Conservation (phyloP, 2,888 invertebrate genomes). For the Hipparchia sbordonii region DNA sequence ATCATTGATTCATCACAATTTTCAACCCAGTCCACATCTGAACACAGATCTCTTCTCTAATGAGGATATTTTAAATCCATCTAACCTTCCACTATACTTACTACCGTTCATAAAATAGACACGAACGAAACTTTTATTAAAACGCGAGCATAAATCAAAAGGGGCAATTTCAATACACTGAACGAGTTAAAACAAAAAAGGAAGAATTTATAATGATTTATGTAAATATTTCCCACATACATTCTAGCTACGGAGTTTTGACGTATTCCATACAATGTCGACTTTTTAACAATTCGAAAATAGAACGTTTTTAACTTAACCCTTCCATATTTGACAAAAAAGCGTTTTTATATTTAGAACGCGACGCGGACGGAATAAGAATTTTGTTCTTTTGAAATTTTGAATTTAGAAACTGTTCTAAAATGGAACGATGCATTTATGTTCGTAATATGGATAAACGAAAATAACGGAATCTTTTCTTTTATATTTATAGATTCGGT, state of each 20-base stretch:
- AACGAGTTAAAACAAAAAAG: background rate
- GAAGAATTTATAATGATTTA: constrained; percentile 26
- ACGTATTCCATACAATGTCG: constrained; percentile 82
- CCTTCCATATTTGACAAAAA: constrained; percentile 83
- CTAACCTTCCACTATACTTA: too few relatives aligned
- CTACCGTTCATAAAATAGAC: too few relatives aligned
- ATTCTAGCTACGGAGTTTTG: constrained; percentile 74
- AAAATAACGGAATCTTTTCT: constrained; percentile 54
- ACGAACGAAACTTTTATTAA: too few relatives aligned
- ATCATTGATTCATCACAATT: too few relatives aligned
- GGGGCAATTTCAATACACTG: background rate
- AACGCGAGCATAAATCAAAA: too few relatives aligned
- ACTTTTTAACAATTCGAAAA: constrained; percentile 82
- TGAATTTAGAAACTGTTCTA: constrained; percentile 72
- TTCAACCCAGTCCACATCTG: too few relatives aligned
- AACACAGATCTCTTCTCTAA: too few relatives aligned
- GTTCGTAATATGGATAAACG: constrained; percentile 63
- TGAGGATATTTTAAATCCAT: too few relatives aligned
- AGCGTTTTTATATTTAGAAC: constrained; percentile 80
- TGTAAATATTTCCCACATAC: constrained; percentile 51
- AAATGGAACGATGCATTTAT: constrained; percentile 65
- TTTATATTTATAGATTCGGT: constrained; percentile 14
- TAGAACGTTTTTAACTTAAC: constrained; percentile 83
- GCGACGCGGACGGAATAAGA: constrained; percentile 74
- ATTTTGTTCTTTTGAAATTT: constrained; percentile 68